phyloP scores from a whole-genome alignment of 1,140 invertebrate genomes.

The Zaprionus vittiger region DNA sequence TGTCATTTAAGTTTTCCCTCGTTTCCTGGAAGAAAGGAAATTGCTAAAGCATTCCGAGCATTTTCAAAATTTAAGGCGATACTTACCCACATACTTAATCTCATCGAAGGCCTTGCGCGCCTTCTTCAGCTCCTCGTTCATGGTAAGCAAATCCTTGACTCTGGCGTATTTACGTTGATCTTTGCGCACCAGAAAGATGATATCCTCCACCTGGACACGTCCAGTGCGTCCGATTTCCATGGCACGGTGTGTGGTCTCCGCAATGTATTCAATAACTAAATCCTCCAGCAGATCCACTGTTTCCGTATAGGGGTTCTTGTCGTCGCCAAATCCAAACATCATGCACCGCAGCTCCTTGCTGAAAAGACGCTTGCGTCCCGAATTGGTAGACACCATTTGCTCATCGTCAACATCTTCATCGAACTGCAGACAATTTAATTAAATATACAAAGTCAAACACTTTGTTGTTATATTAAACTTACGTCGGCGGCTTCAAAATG shows the following conservation, averaged over 20 bases:
- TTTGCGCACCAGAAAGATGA: conserved; percentile 99
- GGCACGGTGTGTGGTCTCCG: conserved; percentile 96
- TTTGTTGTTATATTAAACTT: conserved; percentile 19
- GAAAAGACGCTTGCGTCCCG: conserved; percentile 92
- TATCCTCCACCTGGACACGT: conserved; percentile 98
- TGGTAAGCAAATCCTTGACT: conserved; percentile 98
- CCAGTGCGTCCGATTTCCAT: conserved; percentile 98
- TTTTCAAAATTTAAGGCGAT: background rate
- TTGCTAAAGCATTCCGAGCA: background rate
- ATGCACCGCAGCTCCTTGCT: conserved; percentile 97
- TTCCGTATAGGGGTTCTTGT: conserved; percentile 99
- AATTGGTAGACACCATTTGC: conserved; percentile 87
- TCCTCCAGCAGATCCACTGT: conserved; percentile 99
- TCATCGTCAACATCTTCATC: conserved; percentile 89
- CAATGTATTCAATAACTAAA: conserved; percentile 98
- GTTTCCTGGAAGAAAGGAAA: conserved; percentile 53
- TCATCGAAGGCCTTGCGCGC: conserved; percentile 99
- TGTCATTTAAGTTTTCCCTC: conserved; percentile 83
- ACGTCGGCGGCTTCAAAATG: conserved; percentile 74
- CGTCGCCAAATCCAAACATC: conserved; percentile 99
- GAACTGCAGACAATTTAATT: conserved; percentile 78
- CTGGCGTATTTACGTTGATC: conserved; percentile 98
- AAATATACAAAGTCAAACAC: conserved; percentile 45
- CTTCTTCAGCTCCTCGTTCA: conserved; percentile 99
- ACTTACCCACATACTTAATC: conserved; percentile 93